Evolutionary conservation across 2,113 vertebrate species (phyloP).

Genomic region (Neotoma lepida): DNA sequence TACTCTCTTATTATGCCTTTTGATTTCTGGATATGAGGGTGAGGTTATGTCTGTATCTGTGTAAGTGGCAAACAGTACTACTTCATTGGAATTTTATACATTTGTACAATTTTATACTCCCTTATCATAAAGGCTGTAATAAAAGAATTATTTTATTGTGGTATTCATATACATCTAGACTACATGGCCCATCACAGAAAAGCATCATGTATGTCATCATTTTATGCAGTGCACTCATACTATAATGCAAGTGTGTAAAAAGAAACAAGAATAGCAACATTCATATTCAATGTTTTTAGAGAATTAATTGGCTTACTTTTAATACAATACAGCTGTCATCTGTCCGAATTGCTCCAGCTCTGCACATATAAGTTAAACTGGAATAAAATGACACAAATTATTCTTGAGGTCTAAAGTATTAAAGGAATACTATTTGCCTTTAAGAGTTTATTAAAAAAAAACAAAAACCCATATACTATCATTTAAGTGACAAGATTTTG

Average conservation of each 20-base stretch:
- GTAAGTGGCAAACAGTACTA: conserved; percentile 36
- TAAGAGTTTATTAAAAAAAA: conserved; percentile 12
- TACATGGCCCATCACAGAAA: conserved; percentile 10
- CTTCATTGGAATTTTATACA: conserved; percentile 36
- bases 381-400: conserved; percentile 77
- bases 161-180: conserved; percentile 52
- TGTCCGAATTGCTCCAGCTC: conserved; percentile 96
- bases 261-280: conserved; percentile 23
- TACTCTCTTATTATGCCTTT: conserved; percentile 32
- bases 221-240: neutral
- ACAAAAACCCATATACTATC: neutral
- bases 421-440: conserved; percentile 60
- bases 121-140: conserved; percentile 29
- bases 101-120: conserved; percentile 17
- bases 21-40: neutral
- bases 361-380: conserved; percentile 99
- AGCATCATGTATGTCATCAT: conserved; percentile 13
- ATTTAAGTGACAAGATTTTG: conserved; percentile 32
- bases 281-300: neutral
- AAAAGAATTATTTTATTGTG: conserved; percentile 50
- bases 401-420: conserved; percentile 38
- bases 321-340: conserved; percentile 94
- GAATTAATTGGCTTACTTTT: conserved; percentile 88
- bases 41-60: neutral
- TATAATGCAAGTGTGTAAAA: conserved; percentile 1